A percentile compares a stretch with the other conserved stretches of the same genome.
These are phyloP conservation scores for Cariama cristata DNA, from an alignment of 2,113 vertebrate species.

Conservation along the genomic window DNA sequence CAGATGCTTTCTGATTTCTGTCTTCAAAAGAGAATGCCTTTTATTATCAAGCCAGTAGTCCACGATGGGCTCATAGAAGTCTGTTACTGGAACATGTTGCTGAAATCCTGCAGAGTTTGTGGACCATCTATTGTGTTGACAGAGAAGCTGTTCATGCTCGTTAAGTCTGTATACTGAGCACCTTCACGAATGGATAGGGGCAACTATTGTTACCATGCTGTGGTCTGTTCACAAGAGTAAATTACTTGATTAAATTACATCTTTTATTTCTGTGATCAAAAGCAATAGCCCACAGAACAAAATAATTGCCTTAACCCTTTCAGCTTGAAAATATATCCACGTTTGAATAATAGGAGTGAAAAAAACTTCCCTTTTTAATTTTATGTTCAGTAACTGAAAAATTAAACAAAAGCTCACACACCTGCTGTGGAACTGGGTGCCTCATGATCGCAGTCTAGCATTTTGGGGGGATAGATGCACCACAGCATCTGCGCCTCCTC, in stretches of 20 bases:
- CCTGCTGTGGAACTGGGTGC: background rate
- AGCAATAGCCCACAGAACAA: background rate
- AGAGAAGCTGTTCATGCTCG: background rate
- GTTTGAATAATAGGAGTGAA: background rate
- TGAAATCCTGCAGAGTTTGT: background rate
- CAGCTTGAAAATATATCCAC: background rate
- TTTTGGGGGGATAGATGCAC: background rate
- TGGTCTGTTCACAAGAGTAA: background rate
- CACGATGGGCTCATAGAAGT: rapidly evolving
- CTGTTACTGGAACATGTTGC: background rate
- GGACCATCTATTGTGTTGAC: background rate
- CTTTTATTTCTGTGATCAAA: background rate
- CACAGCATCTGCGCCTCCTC: background rate
- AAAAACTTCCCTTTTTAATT: rapidly evolving
- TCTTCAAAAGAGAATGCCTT: background rate
- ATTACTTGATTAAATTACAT: background rate
- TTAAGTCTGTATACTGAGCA: background rate
- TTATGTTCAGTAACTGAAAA: background rate
- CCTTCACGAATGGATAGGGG: background rate
- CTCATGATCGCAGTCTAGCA: background rate
- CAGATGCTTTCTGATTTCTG: background rate
- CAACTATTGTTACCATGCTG: background rate
- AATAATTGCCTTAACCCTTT: background rate
- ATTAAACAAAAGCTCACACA: background rate
- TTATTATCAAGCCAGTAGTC: background rate